Conservation (phyloP, 2,113 vertebrate species). For the Clarias macrocephalus region DNA sequence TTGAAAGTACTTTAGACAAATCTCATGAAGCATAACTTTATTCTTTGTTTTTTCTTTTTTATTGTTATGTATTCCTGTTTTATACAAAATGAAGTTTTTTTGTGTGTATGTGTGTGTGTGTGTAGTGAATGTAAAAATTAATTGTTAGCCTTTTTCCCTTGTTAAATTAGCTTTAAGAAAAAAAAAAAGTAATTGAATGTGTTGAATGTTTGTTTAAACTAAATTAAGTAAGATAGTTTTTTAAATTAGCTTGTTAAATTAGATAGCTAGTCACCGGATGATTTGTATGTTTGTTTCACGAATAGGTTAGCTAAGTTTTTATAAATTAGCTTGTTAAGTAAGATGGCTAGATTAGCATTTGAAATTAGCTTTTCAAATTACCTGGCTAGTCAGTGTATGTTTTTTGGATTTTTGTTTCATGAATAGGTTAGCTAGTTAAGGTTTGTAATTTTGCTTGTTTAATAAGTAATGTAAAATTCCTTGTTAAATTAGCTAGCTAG, state of each 20-base stretch:
- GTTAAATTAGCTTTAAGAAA: too few relatives aligned
- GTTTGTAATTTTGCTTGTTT: neutral
- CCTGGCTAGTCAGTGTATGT: neutral
- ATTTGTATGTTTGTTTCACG: too few relatives aligned
- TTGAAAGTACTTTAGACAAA: neutral
- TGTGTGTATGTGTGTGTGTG: too few relatives aligned
- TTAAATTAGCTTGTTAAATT: too few relatives aligned
- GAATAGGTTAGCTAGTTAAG: neutral
- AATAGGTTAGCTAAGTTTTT: too few relatives aligned
- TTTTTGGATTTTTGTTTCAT: neutral
- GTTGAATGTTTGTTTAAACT: too few relatives aligned
- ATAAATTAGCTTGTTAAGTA: neutral
- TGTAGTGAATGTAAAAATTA: neutral
- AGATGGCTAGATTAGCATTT: neutral
- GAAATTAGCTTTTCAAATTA: neutral
- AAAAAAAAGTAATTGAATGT: too few relatives aligned
- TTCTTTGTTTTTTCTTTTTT: neutral
- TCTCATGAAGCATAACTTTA: neutral
- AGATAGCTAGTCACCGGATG: too few relatives aligned
- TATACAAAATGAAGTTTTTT: too few relatives aligned
- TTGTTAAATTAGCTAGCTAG: neutral
- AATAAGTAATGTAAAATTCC: neutral
- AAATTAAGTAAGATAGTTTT: neutral
- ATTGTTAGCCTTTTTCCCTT: neutral
- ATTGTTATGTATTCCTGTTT: neutral